A percentile compares a stretch with the other conserved stretches of the same genome.
phyloP scores from a whole-genome alignment of 2,797 vertebrate genomes.

The Thunnus albacares region DNA sequence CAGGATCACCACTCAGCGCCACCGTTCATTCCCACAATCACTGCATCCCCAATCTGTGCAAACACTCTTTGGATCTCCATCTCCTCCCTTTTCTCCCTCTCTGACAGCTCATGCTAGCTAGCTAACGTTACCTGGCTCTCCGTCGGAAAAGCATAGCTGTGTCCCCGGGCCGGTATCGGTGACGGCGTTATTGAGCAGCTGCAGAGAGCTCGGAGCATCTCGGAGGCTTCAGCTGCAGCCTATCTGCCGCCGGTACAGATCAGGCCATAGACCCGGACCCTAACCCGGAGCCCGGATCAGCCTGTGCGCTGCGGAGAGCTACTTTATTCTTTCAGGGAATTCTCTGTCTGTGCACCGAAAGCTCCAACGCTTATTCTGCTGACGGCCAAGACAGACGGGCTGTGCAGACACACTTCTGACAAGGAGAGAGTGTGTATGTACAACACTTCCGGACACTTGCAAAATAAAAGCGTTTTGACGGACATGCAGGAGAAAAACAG shows the following conservation, averaged over 20 bases:
- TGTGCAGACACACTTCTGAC: no score
- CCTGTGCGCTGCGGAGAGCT: background rate
- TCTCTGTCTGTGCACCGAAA: no score
- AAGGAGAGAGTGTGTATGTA: no score
- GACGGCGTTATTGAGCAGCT: constrained; percentile 57
- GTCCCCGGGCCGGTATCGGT: constrained; percentile 60
- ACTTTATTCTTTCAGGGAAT: no score
- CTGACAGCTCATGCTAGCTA: background rate
- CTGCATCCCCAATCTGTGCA: background rate
- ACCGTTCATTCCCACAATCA: constrained; percentile 11
- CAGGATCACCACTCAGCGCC: constrained; percentile 22
- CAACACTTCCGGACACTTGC: constrained; percentile 19
- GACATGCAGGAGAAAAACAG: no score
- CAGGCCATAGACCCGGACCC: constrained; percentile 44
- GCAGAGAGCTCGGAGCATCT: constrained; percentile 76
- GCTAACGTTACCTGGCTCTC: constrained; percentile 77
- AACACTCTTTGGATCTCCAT: background rate
- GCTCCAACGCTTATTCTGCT: background rate
- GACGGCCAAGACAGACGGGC: background rate
- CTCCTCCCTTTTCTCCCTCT: fast-evolving
- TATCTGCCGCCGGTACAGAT: constrained; percentile 33
- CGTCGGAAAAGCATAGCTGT: constrained; percentile 79
- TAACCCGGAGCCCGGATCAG: background rate
- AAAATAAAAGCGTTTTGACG: constrained; percentile 53
- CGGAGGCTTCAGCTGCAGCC: constrained; percentile 56